A percentile compares a stretch with the other conserved stretches of the same genome.
phyloP scores from a whole-genome alignment of 1,140 invertebrate genomes.

The Lordiphosa clarofinis region DNA sequence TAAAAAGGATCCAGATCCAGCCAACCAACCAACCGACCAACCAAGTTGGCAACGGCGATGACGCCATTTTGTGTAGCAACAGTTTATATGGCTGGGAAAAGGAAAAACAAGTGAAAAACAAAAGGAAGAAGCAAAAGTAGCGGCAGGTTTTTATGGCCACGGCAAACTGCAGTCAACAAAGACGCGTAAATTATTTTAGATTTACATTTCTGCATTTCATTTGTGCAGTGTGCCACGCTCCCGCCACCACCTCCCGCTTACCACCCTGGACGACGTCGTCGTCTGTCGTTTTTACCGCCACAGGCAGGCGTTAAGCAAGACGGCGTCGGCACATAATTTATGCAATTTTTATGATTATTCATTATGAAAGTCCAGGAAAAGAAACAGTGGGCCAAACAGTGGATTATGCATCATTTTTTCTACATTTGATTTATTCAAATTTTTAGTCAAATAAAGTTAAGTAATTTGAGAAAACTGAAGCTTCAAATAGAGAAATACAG shows the following conservation, averaged over 20 bases:
- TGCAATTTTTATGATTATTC: slow-evolving; percentile 78
- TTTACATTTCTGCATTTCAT: slow-evolving; percentile 78
- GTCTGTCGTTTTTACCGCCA: slow-evolving; percentile 38
- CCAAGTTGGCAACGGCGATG: slow-evolving; percentile 29
- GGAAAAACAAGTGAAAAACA: slow-evolving; percentile 34
- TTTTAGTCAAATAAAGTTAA: no score
- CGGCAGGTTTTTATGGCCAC: slow-evolving; percentile 66
- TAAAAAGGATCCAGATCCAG: slow-evolving; percentile 9
- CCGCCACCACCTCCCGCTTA: not conserved
- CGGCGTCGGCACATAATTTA: slow-evolving; percentile 74
- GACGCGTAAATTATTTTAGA: slow-evolving; percentile 78
- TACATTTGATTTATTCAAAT: no score
- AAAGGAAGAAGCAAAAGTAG: slow-evolving; percentile 13
- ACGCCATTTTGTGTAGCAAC: slow-evolving; percentile 72
- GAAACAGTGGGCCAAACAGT: slow-evolving; percentile 29
- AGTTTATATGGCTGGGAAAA: slow-evolving; percentile 52
- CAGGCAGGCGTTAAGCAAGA: slow-evolving; percentile 72
- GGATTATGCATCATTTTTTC: no score
- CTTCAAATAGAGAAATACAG: no score
- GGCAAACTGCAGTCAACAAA: slow-evolving; percentile 74
- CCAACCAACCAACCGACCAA: slow-evolving; percentile 26
- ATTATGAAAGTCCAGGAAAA: slow-evolving; percentile 52
- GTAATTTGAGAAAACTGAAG: no score
- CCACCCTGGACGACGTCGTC: slow-evolving; percentile 11
- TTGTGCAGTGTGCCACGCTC: slow-evolving; percentile 42